These are phyloP conservation scores for Manduca sexta DNA, from an alignment of 1,140 invertebrate species.

Conservation along the genomic window DNA sequence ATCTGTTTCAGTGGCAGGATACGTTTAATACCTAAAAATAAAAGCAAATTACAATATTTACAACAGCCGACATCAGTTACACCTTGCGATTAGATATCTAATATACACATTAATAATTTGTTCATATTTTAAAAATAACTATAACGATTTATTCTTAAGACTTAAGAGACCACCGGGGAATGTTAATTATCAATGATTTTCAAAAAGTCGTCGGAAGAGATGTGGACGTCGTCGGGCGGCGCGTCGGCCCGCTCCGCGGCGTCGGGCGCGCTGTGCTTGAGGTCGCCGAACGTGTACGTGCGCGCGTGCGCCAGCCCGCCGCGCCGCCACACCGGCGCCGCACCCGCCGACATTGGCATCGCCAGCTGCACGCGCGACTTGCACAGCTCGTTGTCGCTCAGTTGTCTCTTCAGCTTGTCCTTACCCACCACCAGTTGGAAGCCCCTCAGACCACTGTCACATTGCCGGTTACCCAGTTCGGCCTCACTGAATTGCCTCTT, in stretches of 20 bases:
- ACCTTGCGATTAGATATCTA: constrained; percentile 36
- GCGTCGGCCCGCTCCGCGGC: constrained; percentile 22
- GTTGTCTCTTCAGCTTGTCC: constrained; percentile 48
- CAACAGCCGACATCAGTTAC: constrained; percentile 45
- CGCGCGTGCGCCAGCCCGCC: constrained; percentile 46
- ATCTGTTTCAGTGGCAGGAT: constrained; percentile 64
- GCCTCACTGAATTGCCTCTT: constrained; percentile 44
- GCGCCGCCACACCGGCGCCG: constrained; percentile 42
- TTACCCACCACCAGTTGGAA: constrained; percentile 57
- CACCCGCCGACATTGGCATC: constrained; percentile 60
- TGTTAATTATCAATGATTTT: constrained; percentile 56
- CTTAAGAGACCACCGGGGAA: not conserved
- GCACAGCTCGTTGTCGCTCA: constrained; percentile 53
- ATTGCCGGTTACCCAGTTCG: constrained; percentile 28
- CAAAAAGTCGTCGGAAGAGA: constrained; percentile 53
- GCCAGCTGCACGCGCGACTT: constrained; percentile 40
- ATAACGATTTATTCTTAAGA: constrained; percentile 5
- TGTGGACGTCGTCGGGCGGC: constrained; percentile 30
- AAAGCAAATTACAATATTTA: constrained; percentile 71
- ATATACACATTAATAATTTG: constrained; percentile 53
- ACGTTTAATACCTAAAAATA: constrained; percentile 48
- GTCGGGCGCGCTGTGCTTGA: constrained; percentile 53
- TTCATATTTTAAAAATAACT: constrained; percentile 29
- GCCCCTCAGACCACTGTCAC: constrained; percentile 31
- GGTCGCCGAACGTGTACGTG: constrained; percentile 59